phyloP scores from a whole-genome alignment of 92 coral and sea anemone species.

The Bergia sp. region DNA sequence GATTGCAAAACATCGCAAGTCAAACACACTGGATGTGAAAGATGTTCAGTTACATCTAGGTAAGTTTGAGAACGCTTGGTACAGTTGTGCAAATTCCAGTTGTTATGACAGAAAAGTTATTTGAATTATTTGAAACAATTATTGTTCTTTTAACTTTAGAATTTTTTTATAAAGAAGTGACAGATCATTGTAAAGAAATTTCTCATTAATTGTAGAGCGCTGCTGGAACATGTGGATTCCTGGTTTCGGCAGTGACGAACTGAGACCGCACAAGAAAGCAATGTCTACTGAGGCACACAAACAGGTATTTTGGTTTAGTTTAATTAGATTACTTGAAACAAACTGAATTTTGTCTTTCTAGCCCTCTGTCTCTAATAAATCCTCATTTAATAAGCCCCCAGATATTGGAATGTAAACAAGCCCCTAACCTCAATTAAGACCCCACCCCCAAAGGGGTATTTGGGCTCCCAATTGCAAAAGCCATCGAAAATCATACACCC shows the following conservation, averaged over 20 bases:
- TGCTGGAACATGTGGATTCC: constrained; percentile 99
- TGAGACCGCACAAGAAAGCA: constrained; percentile 91
- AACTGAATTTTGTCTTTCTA: too few species aligned
- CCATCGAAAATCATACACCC: not conserved
- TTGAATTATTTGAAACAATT: too few species aligned
- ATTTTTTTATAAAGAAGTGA: too few species aligned
- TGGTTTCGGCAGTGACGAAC: constrained; percentile 95
- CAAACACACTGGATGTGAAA: constrained; percentile 88
- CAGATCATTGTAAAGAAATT: not conserved
- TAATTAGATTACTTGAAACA: too few species aligned
- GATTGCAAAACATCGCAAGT: constrained; percentile 96
- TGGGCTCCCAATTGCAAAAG: not conserved
- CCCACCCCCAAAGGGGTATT: too few species aligned
- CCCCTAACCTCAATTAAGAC: too few species aligned
- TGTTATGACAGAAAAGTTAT: too few species aligned
- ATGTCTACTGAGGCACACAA: constrained; percentile 98
- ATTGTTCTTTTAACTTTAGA: not conserved
- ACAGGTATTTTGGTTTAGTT: constrained; percentile 67
- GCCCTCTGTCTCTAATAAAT: too few species aligned
- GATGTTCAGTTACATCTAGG: constrained; percentile 96
- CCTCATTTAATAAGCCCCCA: too few species aligned
- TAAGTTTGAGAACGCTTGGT: constrained; percentile 24
- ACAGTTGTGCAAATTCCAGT: not conserved
- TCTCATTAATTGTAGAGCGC: constrained; percentile 61
- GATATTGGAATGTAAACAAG: too few species aligned